Conservation (phyloP, 2,797 vertebrate genomes). For the Gobionotothen gibberifrons region DNA sequence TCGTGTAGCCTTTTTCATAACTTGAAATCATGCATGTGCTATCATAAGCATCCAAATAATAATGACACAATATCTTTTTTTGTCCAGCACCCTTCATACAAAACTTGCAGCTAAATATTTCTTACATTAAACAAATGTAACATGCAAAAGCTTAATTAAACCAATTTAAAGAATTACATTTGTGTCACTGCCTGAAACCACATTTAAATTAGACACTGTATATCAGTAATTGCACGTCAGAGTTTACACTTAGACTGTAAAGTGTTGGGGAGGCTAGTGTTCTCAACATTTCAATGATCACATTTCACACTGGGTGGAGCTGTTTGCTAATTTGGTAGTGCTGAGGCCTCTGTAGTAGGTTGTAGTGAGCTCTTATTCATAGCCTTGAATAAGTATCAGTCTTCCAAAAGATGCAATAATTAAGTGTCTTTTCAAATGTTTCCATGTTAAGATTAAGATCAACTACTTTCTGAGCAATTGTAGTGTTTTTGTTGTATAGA, state of each 20-base stretch:
- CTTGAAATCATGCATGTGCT: neutral
- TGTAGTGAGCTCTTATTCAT: neutral
- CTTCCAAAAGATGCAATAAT: neutral
- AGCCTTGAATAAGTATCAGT: neutral
- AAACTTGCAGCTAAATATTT: too few species aligned
- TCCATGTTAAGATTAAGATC: neutral
- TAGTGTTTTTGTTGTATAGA: neutral
- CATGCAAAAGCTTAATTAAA: too few species aligned
- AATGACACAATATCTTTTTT: too few species aligned
- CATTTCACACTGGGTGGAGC: slow-evolving; percentile 27
- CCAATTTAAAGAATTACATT: neutral
- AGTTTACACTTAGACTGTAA: neutral
- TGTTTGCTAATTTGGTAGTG: slow-evolving; percentile 13
- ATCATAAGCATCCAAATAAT: too few species aligned
- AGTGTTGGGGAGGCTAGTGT: neutral
- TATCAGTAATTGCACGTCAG: neutral
- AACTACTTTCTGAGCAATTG: neutral
- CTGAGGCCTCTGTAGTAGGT: neutral
- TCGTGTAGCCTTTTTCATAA: neutral
- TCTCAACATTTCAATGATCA: neutral
- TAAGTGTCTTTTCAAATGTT: neutral
- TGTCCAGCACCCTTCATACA: too few species aligned
- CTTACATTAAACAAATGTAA: too few species aligned
- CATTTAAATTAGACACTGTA: neutral
- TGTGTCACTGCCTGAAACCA: neutral